phyloP scores from a whole-genome alignment of 2,888 invertebrate genomes.

The Steinernema scapterisci region DNA sequence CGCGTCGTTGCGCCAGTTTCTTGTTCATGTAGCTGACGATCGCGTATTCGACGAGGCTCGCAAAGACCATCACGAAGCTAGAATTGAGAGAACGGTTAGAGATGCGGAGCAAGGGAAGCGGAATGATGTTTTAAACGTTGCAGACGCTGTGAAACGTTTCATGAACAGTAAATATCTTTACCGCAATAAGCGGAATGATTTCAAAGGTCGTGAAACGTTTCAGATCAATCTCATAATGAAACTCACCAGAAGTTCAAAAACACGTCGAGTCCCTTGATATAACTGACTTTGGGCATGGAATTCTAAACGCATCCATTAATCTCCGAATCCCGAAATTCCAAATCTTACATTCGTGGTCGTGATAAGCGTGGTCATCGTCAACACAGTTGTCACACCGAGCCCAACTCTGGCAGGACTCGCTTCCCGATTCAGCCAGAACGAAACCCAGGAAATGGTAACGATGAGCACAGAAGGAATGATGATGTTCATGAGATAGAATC shows the following conservation, averaged over 20 bases:
- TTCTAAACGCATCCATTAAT: slow-evolving; percentile 78
- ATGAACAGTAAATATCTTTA: too few species aligned
- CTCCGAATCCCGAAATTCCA: not conserved
- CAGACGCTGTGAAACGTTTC: too few species aligned
- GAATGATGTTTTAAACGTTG: too few species aligned
- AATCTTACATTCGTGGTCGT: slow-evolving; percentile 74
- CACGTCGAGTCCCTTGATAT: slow-evolving; percentile 77
- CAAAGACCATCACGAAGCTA: slow-evolving; percentile 67
- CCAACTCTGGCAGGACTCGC: slow-evolving; percentile 27
- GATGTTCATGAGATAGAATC: slow-evolving; percentile 97
- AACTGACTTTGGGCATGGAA: slow-evolving; percentile 89
- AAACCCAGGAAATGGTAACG: slow-evolving; percentile 31
- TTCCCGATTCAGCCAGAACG: slow-evolving; percentile 27
- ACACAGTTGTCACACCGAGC: slow-evolving; percentile 32
- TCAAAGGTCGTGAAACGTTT: slow-evolving; percentile 74
- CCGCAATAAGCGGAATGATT: too few species aligned
- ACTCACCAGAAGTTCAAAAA: slow-evolving; percentile 41
- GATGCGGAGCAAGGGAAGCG: not conserved
- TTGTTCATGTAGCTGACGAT: slow-evolving; percentile 97
- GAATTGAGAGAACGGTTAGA: slow-evolving; percentile 50
- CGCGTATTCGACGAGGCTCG: slow-evolving; percentile 85
- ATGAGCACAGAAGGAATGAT: slow-evolving; percentile 78
- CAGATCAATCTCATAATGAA: slow-evolving; percentile 72
- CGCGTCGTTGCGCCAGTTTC: slow-evolving; percentile 92
- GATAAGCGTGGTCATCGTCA: slow-evolving; percentile 67